Evolutionary conservation across 2,888 invertebrate species (phyloP), one percentile per base, ranked within the genome.

Genomic region (Autographa pulchrina): DNA sequence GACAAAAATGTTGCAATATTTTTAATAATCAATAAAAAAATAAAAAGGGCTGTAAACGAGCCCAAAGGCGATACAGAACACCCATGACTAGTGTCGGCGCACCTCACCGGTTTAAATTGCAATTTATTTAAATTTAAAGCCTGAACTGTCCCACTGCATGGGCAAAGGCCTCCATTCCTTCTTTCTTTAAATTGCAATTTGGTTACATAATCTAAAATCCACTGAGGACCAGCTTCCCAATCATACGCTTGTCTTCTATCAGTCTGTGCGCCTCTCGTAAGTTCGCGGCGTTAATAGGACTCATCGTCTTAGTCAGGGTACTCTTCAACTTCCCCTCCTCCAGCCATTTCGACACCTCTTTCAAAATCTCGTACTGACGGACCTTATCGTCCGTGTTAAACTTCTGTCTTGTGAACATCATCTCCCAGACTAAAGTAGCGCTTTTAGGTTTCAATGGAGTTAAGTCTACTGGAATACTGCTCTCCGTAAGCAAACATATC

Each of bases 401-500:
- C 82, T 92, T 93, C 11, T 92, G 86, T 78, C 92, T 92, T 11
- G 95, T 94, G 4, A 62, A 68, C 92, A 95, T 93, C 90, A 90
- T 91, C 87, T 94, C 95, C 13, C 90, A 91, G 0, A 90, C 91
- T 58, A 95, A 80, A 9, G 93, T 94, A 0, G 95, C 56, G 75
- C 95, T 95, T 82, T 95, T 95, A 1, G 92, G 92, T 82, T 95
- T 95, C 9, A 95, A 80, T 14, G 85, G 84, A 59, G 75, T 87
- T 58, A 94, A 65, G 72, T 95, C 92, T 1, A 95, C 90, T 13
- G 90, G 85, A 7, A 91, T 88, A 81, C 89, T 92, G 77, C 92
- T 92, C 60, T 95, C 94, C 0, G 94, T 94, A 62, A 95, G 86
- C 38, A 93, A 78, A 77, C 95, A 94, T 32, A 95, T 95, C 74